phyloP scores from a whole-genome alignment of 1,140 invertebrate species.

The Drosophila quadrilineata region DNA sequence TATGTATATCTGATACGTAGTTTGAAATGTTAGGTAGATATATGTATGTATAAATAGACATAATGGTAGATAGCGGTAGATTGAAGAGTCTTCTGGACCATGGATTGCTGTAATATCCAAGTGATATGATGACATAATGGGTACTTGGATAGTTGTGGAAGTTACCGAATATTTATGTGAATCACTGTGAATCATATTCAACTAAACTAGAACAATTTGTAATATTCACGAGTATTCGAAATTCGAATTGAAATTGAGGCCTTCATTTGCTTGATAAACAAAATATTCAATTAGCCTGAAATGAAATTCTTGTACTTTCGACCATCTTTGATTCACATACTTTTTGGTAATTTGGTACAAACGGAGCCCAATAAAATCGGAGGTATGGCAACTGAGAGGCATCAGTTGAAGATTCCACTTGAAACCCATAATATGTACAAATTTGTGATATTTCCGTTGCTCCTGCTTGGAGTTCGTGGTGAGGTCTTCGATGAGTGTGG shows the following conservation, averaged over 20 bases:
- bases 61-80: neutral
- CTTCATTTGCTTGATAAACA: slow-evolving; percentile 47
- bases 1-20: too few species aligned
- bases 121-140: slow-evolving; percentile 62
- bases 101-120: slow-evolving; percentile 52
- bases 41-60: neutral
- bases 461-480: slow-evolving; percentile 21
- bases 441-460: slow-evolving; percentile 22
- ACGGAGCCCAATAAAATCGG: slow-evolving; percentile 48
- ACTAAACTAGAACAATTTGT: slow-evolving; percentile 36
- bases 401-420: slow-evolving; percentile 46
- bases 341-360: neutral
- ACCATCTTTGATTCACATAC: slow-evolving; percentile 2
- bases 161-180: slow-evolving; percentile 21
- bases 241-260: neutral
- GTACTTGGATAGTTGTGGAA: slow-evolving; percentile 18
- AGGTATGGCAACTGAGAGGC: neutral
- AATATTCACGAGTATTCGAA: slow-evolving; percentile 4
- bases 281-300: slow-evolving; percentile 58
- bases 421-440: slow-evolving; percentile 44
- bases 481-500: slow-evolving; percentile 62
- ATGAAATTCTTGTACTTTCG: slow-evolving; percentile 57
- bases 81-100: slow-evolving; percentile 22
- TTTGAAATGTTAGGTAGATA: neutral
- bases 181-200: too few species aligned